Base-by-base conservation (phyloP, 2,888 invertebrate genomes). In the Capitulum mitella region DNA sequence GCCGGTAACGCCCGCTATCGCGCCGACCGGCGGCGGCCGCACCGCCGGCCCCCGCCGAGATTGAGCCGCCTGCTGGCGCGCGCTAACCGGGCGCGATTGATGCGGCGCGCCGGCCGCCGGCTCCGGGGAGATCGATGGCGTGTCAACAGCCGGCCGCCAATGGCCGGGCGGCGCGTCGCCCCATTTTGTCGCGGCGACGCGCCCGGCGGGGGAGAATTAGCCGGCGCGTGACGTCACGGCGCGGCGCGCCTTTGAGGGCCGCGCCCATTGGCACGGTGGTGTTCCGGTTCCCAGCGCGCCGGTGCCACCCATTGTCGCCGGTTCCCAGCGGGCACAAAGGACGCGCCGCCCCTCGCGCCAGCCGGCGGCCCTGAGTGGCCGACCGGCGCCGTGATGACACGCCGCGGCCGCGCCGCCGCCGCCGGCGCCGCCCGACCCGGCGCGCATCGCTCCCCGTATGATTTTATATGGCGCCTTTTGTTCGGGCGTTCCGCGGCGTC, bases 241-340 rank as follows among this genome's bases (percentile, higher is more conserved):
- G 34, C 32, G 22, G 70, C 22, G 19, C 37, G 37, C 40, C 70
- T n/a, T n/a, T n/a, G n/a, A n/a, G 58, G n/a, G 29, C 6, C 58
- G 58, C n/a, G 22, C 26, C 37, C 22, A 40, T 40, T 70, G 70
- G 40, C 37, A 40, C 40, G 26, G 70, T 26, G 26, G 19, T 12
- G 26, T 19, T 22, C 37, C 70, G 64, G 70, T 58, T 77, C 46
- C 54, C 34, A 46, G 75, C 46, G 40, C 40, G 22, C 79, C 43
- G 16, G 26, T 34, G 37, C n/a, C 32, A n/a, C 76, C 64, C 78
- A 61, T 79, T 79, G 76, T 76, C 76, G 78, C 54, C 61, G 29
- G 61, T 43, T 43, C 29, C 8, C 8, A 26, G 58, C n/a, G 3
- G n/a, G 8, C 29, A 58, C 58, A 58, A 58, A 58, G 29, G 58